Evolutionary conservation across 2,888 invertebrate genomes (phyloP).

Genomic region (Nysson spinosus): DNA sequence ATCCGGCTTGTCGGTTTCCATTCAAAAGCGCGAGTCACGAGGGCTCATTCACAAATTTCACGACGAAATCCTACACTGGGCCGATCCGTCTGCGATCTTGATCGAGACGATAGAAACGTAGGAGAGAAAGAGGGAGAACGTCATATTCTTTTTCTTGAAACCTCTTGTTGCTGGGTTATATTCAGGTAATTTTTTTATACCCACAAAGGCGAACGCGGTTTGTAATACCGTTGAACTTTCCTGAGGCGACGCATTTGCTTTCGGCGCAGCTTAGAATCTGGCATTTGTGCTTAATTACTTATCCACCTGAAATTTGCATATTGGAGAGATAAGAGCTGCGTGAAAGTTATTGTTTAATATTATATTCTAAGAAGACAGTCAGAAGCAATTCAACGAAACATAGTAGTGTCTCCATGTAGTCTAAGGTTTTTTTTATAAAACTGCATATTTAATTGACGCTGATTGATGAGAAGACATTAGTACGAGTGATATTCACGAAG

Average conservation of each 20-base stretch:
- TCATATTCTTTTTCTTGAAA: conserved; percentile 16
- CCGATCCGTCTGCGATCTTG: conserved; percentile 57
- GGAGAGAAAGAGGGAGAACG: conserved; percentile 5
- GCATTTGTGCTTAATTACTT: conserved; percentile 7
- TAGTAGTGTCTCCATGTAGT: too few species aligned
- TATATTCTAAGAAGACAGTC: too few species aligned
- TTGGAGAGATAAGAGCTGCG: neutral
- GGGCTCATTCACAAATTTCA: conserved; percentile 62
- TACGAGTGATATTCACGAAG: neutral
- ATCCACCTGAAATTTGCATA: too few species aligned
- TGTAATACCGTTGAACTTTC: conserved; percentile 8
- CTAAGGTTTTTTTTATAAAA: neutral
- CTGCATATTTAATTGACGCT: neutral
- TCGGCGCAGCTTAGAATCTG: neutral
- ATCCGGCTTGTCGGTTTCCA: conserved; percentile 58
- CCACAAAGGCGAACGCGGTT: conserved; percentile 1
- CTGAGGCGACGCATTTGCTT: conserved; percentile 28
- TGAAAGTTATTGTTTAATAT: neutral
- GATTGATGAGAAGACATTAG: neutral
- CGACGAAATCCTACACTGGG: conserved; percentile 59
- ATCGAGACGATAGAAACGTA: conserved; percentile 33
- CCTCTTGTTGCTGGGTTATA: conserved; percentile 24
- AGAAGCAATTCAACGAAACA: too few species aligned
- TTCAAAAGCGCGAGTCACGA: conserved; percentile 62
- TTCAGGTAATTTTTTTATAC: conserved; percentile 16